Percentiles rank a stretch among this genome's conserved stretches.
These are phyloP conservation scores for Hippocampus kuda DNA, from an alignment of 2,797 vertebrate species.

Conservation along the genomic window DNA sequence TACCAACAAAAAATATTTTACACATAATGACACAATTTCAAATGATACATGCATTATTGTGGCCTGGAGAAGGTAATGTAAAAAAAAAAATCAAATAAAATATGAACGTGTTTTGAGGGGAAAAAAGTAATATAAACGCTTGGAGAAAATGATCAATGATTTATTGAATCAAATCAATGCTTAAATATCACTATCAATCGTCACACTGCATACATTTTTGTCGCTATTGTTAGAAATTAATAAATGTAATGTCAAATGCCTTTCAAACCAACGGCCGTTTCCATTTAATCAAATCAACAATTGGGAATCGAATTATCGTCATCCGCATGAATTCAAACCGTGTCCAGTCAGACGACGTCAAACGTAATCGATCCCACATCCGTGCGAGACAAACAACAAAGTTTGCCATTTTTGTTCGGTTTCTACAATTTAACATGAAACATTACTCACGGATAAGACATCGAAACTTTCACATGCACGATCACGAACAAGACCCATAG, in stretches of 20 bases:
- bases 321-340: not conserved
- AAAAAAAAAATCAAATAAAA: not conserved
- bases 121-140: not conserved
- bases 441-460: not conserved
- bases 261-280: slow-evolving; percentile 12
- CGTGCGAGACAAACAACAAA: not conserved
- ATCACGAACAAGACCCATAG: not conserved
- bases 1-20: not conserved
- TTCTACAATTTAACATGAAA: not conserved
- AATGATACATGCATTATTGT: not conserved
- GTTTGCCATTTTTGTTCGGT: not conserved
- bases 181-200: slow-evolving; percentile 23
- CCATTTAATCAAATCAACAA: slow-evolving; percentile 16
- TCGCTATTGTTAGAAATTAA: slow-evolving; percentile 29
- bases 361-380: not conserved
- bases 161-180: slow-evolving; percentile 33
- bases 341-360: not conserved
- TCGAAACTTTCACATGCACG: not conserved
- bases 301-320: slow-evolving; percentile 9
- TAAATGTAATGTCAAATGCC: slow-evolving; percentile 28
- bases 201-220: slow-evolving; percentile 13
- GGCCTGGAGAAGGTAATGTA: not conserved
- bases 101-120: not conserved
- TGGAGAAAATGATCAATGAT: slow-evolving; percentile 14
- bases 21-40: not conserved